Conservation (phyloP, 1,140 invertebrate genomes). For the Procambarus clarkii region DNA sequence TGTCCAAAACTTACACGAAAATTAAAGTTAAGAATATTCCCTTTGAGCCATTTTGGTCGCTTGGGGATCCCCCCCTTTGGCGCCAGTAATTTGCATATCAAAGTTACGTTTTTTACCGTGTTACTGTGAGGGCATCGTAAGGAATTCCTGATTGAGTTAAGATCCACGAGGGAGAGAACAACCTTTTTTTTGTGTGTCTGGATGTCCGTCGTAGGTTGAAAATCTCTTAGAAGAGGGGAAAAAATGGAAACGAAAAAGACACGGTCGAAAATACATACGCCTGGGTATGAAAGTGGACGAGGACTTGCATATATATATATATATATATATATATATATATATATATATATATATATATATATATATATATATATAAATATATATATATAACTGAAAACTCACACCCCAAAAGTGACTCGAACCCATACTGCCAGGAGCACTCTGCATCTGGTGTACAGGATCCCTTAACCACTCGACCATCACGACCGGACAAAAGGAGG, state of each 20-base stretch:
- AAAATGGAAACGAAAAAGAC: neutral
- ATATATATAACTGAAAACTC: too few relatives aligned
- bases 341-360: too few relatives aligned
- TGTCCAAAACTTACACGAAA: conserved; percentile 39
- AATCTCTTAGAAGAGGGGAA: neutral
- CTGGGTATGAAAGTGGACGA: too few relatives aligned
- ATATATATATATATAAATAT: too few relatives aligned
- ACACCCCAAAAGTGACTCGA: too few relatives aligned
- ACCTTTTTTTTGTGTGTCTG: neutral
- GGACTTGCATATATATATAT: too few relatives aligned
- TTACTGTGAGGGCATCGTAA: conserved; percentile 28
- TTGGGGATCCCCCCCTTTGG: neutral
- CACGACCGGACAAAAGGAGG: too few relatives aligned
- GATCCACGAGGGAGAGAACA: conserved; percentile 42
- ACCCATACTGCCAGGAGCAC: too few relatives aligned
- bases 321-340: too few relatives aligned
- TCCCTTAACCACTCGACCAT: too few relatives aligned
- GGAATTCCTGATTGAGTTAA: conserved; percentile 53
- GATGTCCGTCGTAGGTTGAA: neutral
- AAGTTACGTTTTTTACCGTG: conserved; percentile 48
- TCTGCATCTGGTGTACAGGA: too few relatives aligned
- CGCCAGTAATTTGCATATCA: conserved; percentile 51
- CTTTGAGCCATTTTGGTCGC: conserved; percentile 27
- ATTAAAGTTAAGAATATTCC: conserved; percentile 50
- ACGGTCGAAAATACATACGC: too few relatives aligned